Conservation (phyloP, 2,888 invertebrate genomes). For the Temnothorax unifasciatus region DNA sequence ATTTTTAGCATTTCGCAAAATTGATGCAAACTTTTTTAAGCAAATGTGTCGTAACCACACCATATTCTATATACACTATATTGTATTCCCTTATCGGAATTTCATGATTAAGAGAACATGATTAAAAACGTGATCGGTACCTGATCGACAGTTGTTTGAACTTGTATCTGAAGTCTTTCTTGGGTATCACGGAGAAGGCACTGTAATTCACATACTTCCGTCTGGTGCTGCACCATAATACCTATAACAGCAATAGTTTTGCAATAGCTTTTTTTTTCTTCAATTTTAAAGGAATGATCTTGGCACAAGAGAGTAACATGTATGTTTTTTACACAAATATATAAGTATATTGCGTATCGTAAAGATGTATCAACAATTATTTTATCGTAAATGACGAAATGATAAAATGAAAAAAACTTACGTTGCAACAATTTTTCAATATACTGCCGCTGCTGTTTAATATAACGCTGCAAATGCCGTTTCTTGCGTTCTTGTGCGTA, state of each 20-base stretch:
- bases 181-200: conserved; percentile 87
- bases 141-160: conserved; percentile 87
- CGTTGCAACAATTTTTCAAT: conserved; percentile 64
- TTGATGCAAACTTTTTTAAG: background rate
- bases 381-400: conserved; percentile 23
- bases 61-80: background rate
- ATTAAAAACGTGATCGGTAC: conserved; percentile 75
- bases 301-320: background rate
- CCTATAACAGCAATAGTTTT: conserved; percentile 80
- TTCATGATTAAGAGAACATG: background rate
- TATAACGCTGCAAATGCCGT: conserved; percentile 65
- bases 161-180: conserved; percentile 88
- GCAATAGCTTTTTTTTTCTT: background rate
- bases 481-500: conserved; percentile 70
- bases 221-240: conserved; percentile 88
- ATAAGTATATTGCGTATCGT: too few relatives aligned
- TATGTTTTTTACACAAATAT: background rate
- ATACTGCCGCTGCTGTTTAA: conserved; percentile 65
- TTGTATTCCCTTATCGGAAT: background rate
- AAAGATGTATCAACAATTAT: background rate
- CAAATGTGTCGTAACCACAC: background rate
- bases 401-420: conserved; percentile 34
- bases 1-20: background rate
- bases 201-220: conserved; percentile 88
- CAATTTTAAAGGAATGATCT: background rate